Percentiles rank a stretch among this genome's conserved stretches.
Evolutionary conservation across 2,888 invertebrate species (phyloP).

Genomic region (Seira musarum): DNA sequence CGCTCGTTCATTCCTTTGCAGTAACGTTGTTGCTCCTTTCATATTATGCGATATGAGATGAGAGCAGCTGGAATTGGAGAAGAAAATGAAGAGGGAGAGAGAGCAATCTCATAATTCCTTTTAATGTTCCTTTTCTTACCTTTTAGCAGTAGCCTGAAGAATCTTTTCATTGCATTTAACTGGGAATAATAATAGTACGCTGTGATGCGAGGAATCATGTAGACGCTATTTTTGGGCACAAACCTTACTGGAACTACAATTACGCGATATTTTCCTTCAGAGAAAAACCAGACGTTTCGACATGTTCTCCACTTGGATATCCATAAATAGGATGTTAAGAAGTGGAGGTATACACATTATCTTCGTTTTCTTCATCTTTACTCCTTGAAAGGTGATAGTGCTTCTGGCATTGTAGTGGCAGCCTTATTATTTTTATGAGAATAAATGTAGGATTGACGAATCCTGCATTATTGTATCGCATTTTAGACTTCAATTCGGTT

Average conservation of each 20-base stretch:
- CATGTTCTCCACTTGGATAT: no score
- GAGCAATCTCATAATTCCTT: slow-evolving; percentile 49
- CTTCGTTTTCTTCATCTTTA: slow-evolving; percentile 18
- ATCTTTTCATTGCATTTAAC: slow-evolving; percentile 20
- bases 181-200: slow-evolving; percentile 14
- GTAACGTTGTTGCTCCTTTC: neutral
- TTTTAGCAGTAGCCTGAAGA: slow-evolving; percentile 14
- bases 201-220: slow-evolving; percentile 13
- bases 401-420: slow-evolving; percentile 28
- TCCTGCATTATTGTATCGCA: neutral
- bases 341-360: slow-evolving; percentile 15
- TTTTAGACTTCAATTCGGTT: slow-evolving; percentile 14
- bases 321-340: slow-evolving; percentile 17
- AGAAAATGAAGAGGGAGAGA: slow-evolving; percentile 10
- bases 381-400: slow-evolving; percentile 51
- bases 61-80: slow-evolving; percentile 7
- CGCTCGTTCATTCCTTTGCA: no score
- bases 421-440: slow-evolving; percentile 20
- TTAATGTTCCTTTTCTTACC: slow-evolving; percentile 48
- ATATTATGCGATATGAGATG: no score
- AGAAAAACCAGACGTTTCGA: slow-evolving; percentile 17
- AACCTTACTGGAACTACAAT: slow-evolving; percentile 11
- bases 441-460: slow-evolving; percentile 11
- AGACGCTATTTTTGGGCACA: slow-evolving; percentile 21
- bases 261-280: slow-evolving; percentile 14